These are phyloP conservation scores for Rhinichthys klamathensis DNA, from an alignment of 2,113 vertebrate genomes.

Conservation along the genomic window DNA sequence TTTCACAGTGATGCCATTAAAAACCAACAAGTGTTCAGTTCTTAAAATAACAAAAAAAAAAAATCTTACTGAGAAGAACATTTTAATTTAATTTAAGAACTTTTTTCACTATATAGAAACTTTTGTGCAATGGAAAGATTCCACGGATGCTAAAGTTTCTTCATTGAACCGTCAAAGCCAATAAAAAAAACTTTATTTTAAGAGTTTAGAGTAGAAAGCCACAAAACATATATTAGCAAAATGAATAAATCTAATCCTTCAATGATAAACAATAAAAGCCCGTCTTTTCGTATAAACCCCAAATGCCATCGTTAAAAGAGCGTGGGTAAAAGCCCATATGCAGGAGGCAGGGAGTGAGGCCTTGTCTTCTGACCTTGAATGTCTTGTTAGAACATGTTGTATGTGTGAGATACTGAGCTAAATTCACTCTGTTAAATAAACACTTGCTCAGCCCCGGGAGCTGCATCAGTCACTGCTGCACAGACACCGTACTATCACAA, in stretches of 20 bases:
- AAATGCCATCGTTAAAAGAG: neutral
- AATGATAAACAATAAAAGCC: neutral
- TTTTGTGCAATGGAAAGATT: too few relatives aligned
- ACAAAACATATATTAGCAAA: neutral
- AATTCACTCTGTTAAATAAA: slow-evolving; percentile 47
- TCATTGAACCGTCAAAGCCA: too few relatives aligned
- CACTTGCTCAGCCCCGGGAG: slow-evolving; percentile 19
- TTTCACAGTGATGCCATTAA: too few relatives aligned
- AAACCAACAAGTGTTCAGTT: too few relatives aligned
- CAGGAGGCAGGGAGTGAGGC: slow-evolving; percentile 24
- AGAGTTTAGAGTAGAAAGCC: neutral
- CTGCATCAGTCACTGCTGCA: neutral
- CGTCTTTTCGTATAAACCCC: neutral
- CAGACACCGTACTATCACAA: neutral
- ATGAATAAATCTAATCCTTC: neutral
- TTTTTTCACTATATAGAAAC: too few relatives aligned
- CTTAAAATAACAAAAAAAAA: too few relatives aligned
- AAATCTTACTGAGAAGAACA: too few relatives aligned
- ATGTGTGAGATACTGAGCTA: slow-evolving; percentile 47
- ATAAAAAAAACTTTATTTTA: too few relatives aligned
- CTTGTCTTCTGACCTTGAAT: slow-evolving; percentile 52
- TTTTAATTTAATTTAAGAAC: too few relatives aligned
- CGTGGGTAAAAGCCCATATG: slow-evolving; percentile 52
- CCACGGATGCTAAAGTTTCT: too few relatives aligned
- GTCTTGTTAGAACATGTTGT: slow-evolving; percentile 35